Percentiles rank a stretch among this genome's conserved stretches.
Conservation (phyloP, 2,888 invertebrate genomes). For the Poecilobothrus nobilitatus region DNA sequence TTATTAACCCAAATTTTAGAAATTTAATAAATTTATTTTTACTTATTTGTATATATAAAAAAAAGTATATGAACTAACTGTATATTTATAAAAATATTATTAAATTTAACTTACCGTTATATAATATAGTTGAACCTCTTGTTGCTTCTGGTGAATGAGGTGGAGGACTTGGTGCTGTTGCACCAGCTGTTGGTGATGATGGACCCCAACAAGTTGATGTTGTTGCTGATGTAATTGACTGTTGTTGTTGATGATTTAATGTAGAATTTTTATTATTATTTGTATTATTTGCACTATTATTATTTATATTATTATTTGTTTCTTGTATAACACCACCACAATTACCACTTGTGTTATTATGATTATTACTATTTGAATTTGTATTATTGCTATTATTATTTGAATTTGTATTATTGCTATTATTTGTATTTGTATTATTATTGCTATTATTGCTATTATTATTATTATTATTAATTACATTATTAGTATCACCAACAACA, state of each 20-base stretch:
- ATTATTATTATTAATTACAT: conserved; percentile 21
- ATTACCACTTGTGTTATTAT: background rate
- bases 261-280: background rate
- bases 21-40: no score
- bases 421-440: conserved; percentile 5
- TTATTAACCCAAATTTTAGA: no score
- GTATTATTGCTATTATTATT: conserved; percentile 10
- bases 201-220: conserved; percentile 61
- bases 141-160: conserved; percentile 54
- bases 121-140: conserved; percentile 64
- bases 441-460: conserved; percentile 17
- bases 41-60: no score
- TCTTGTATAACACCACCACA: conserved; percentile 6
- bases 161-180: conserved; percentile 65
- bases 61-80: no score
- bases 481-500: conserved; percentile 63
- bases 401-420: background rate
- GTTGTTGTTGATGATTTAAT: conserved; percentile 12
- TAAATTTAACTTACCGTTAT: conserved; percentile 73
- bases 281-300: background rate
- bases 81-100: no score
- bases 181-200: conserved; percentile 65
- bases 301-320: conserved; percentile 8
- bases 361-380: conserved; percentile 11
- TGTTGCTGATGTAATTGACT: conserved; percentile 30